Evolutionary conservation across 1,140 invertebrate species (phyloP).

Genomic region (Rhagoletis pomonella): DNA sequence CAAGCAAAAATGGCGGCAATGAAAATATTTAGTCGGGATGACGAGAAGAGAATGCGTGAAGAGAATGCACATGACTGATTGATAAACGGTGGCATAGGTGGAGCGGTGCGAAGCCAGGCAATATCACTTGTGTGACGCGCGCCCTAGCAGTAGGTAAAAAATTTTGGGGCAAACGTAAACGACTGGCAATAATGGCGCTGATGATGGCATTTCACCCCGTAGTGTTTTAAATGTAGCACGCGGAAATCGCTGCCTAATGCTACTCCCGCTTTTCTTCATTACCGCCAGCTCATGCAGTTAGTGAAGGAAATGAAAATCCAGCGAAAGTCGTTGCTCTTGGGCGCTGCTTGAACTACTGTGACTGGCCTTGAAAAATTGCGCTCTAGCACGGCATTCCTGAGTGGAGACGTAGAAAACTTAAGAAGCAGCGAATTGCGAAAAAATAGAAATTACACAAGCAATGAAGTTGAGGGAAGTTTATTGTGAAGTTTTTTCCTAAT

Average conservation of each 20-base stretch:
- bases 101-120: background rate
- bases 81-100: background rate
- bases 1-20: slow-evolving; percentile 22
- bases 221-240: slow-evolving; percentile 29
- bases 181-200: slow-evolving; percentile 26
- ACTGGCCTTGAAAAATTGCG: slow-evolving; percentile 42
- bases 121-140: background rate
- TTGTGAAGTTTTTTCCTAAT: background rate
- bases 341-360: background rate
- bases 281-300: background rate
- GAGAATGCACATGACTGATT: slow-evolving; percentile 3
- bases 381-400: background rate
- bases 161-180: background rate
- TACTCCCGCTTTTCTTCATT: background rate
- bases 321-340: slow-evolving; percentile 31
- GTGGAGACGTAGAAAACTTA: background rate
- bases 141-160: background rate
- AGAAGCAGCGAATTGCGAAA: slow-evolving; percentile 18
- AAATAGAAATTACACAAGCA: background rate
- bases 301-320: background rate
- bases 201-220: background rate
- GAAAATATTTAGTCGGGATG: background rate
- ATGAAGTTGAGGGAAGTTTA: slow-evolving; percentile 18
- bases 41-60: background rate
- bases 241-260: background rate